A percentile compares a stretch with the other conserved stretches of the same genome.
Evolutionary conservation across 2,797 vertebrate species (phyloP).

Genomic region (Melopsittacus undulatus): DNA sequence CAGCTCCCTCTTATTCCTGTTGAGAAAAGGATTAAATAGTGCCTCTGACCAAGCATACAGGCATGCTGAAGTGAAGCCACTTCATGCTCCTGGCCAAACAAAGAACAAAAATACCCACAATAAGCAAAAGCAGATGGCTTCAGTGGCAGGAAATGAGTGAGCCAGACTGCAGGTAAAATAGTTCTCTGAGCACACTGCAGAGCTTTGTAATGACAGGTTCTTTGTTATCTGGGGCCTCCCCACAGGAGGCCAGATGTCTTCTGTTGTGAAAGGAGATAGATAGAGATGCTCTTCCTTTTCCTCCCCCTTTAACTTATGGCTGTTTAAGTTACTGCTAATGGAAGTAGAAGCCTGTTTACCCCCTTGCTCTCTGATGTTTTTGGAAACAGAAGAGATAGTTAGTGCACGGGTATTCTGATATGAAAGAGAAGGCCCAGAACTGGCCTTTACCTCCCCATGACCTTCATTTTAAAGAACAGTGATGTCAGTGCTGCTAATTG

Average conservation of each 20-base stretch:
- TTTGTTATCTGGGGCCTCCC: conserved; percentile 66
- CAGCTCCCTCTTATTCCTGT: conserved; percentile 38
- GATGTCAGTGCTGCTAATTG: conserved; percentile 49
- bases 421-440: conserved; percentile 45
- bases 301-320: conserved; percentile 66
- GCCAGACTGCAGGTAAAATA: conserved; percentile 63
- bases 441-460: conserved; percentile 55
- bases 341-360: conserved; percentile 51
- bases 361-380: conserved; percentile 52
- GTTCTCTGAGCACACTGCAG: conserved; percentile 26
- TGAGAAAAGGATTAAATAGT: conserved; percentile 51
- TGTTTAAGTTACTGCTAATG: conserved; percentile 71
- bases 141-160: conserved; percentile 64
- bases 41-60: conserved; percentile 39
- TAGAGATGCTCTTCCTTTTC: conserved; percentile 61
- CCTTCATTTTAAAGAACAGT: conserved; percentile 42
- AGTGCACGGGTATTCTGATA: conserved; percentile 20
- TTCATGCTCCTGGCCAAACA: conserved; percentile 36
- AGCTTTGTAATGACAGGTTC: conserved; percentile 60
- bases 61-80: conserved; percentile 51
- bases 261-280: conserved; percentile 57
- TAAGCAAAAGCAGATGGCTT: conserved; percentile 68
- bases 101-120: conserved; percentile 61
- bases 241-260: conserved; percentile 57
- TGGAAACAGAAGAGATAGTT: conserved; percentile 41